Conservation (phyloP, 2,888 invertebrate genomes). For the Theodoxus fluviatilis region DNA sequence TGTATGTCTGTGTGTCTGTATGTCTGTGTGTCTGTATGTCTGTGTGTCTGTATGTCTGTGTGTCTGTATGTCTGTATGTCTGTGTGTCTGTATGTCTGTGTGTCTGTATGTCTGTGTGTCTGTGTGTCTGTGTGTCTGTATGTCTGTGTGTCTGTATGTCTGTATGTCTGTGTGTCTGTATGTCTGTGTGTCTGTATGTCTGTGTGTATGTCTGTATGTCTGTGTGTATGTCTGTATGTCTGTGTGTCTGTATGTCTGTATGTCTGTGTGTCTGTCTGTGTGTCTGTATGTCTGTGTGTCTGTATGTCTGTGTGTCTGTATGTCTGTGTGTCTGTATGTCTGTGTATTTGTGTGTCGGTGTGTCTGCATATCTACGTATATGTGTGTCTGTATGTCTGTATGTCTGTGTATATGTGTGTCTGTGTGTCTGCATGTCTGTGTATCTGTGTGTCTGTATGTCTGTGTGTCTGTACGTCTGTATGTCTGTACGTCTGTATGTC, state of each 20-base stretch:
- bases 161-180: conserved; percentile 9
- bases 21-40: conserved; percentile 1
- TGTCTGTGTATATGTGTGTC: conserved; percentile 28
- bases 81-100: conserved; percentile 17
- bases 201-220: conserved; percentile 7
- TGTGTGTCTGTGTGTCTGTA: neutral
- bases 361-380: conserved; percentile 27
- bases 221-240: too few species aligned
- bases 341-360: conserved; percentile 28
- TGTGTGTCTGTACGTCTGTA: conserved; percentile 27
- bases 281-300: neutral
- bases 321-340: conserved; percentile 29
- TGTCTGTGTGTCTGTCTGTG: neutral
- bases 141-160: conserved; percentile 22
- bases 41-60: conserved; percentile 24
- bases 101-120: neutral
- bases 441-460: conserved; percentile 28
- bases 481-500: neutral
- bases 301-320: neutral
- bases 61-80: conserved; percentile 26
- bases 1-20: conserved; percentile 6
- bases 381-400: conserved; percentile 27
- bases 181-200: neutral
- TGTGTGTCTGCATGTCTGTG: conserved; percentile 27
- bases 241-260: neutral